Conservation (phyloP, 2,797 vertebrate genomes). For the Nasua narica region DNA sequence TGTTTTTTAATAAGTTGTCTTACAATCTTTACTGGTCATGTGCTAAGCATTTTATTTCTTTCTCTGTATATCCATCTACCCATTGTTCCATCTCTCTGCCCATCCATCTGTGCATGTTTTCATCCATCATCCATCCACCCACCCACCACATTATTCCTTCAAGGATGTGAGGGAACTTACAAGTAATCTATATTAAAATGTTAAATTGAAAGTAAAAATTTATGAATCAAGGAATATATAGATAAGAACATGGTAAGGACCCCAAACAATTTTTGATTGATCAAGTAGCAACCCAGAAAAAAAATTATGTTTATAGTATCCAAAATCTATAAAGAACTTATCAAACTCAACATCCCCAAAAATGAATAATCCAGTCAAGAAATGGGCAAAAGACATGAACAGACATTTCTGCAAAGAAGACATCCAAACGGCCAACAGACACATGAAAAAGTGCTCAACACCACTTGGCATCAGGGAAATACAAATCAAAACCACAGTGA, state of each 20-base stretch:
- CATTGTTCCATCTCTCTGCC: background rate
- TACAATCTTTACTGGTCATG: background rate
- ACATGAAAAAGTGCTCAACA: no score
- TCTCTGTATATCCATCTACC: background rate
- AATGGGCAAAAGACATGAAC: background rate
- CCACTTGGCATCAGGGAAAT: no score
- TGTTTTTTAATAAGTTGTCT: background rate
- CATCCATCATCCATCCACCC: background rate
- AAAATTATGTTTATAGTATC: background rate
- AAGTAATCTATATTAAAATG: background rate
- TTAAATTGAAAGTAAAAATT: slow-evolving; percentile 11
- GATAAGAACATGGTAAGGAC: background rate
- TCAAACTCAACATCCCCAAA: background rate
- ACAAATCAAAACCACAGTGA: no score
- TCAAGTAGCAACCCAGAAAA: background rate
- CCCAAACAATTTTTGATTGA: background rate
- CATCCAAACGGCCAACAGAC: background rate
- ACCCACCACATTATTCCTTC: background rate
- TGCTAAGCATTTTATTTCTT: background rate
- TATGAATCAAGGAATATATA: slow-evolving; percentile 9
- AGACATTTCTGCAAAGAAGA: background rate
- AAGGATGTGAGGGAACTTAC: background rate
- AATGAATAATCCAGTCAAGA: background rate
- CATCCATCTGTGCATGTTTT: background rate
- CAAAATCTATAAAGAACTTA: background rate